Evolutionary conservation across 2,888 invertebrate genomes (phyloP).

Genomic region (Tetheella fluctuosa): DNA sequence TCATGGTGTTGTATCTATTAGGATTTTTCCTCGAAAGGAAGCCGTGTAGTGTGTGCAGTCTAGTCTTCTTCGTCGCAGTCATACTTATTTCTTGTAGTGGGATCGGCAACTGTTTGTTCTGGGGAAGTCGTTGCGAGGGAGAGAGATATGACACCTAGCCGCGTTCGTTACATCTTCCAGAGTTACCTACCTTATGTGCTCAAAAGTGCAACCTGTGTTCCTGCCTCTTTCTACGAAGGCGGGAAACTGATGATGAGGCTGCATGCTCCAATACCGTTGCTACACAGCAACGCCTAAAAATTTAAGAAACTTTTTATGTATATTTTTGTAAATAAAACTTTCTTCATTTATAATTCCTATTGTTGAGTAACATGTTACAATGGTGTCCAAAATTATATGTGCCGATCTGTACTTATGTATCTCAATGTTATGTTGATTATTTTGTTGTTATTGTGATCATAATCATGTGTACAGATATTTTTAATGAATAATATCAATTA

Average conservation of each 20-base stretch:
- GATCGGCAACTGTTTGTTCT: conserved; percentile 96
- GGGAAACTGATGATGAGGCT: conserved; percentile 38
- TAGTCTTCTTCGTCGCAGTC: conserved; percentile 96
- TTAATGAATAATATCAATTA: conserved; percentile 40
- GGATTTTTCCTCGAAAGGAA: conserved; percentile 98
- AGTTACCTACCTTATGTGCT: conserved; percentile 59
- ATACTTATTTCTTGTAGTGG: conserved; percentile 98
- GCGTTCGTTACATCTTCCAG: conserved; percentile 43
- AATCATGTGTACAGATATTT: conserved; percentile 67
- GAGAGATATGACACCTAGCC: conserved; percentile 83
- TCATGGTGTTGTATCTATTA: conserved; percentile 97
- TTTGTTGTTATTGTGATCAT: conserved; percentile 29
- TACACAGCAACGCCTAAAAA: conserved; percentile 27
- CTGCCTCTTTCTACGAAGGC: conserved; percentile 35
- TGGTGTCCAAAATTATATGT: conserved; percentile 37
- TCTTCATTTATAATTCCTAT: conserved; percentile 39
- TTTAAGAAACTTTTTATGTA: conserved; percentile 45
- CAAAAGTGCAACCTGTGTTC: conserved; percentile 63
- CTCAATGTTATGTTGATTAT: conserved; percentile 59
- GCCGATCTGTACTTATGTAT: conserved; percentile 72
- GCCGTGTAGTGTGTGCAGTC: conserved; percentile 98
- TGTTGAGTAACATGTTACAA: conserved; percentile 29
- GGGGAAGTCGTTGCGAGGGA: conserved; percentile 91
- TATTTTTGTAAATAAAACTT: conserved; percentile 70
- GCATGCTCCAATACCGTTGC: conserved; percentile 22